Conservation (phyloP, 2,113 vertebrate species). For the Bubalus kerabau region DNA sequence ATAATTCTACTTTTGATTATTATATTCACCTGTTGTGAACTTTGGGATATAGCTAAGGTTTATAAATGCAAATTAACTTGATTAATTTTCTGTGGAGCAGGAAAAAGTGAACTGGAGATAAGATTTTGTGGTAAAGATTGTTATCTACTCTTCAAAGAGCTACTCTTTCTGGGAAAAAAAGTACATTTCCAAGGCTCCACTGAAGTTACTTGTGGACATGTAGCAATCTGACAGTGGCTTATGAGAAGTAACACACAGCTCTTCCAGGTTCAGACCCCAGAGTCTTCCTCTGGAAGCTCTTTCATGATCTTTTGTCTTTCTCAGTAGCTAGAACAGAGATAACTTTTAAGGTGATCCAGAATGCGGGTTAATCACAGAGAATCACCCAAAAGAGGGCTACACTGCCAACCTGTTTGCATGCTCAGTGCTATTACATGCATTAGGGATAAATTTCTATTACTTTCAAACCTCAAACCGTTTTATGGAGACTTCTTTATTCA, state of each 20-base stretch:
- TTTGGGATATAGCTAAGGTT: neutral
- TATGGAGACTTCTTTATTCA: neutral
- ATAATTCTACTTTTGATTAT: neutral
- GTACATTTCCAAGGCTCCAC: neutral
- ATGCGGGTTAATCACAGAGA: neutral
- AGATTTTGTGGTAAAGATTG: neutral
- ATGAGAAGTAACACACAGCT: neutral
- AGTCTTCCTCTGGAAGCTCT: neutral
- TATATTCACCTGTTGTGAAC: neutral
- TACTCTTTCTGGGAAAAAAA: neutral
- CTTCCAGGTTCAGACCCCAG: neutral
- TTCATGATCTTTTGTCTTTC: neutral
- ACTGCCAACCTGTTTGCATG: no score
- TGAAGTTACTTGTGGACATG: neutral
- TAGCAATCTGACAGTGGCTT: neutral
- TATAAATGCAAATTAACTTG: neutral
- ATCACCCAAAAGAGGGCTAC: fast-evolving
- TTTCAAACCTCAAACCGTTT: neutral
- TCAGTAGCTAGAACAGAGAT: neutral
- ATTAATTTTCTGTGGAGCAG: neutral
- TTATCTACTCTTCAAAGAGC: neutral
- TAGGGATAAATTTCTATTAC: neutral
- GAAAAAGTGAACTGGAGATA: neutral
- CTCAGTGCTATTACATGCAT: neutral
- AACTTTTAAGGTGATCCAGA: neutral